phyloP scores from a whole-genome alignment of 2,797 vertebrate species.

The Ibycter americanus region DNA sequence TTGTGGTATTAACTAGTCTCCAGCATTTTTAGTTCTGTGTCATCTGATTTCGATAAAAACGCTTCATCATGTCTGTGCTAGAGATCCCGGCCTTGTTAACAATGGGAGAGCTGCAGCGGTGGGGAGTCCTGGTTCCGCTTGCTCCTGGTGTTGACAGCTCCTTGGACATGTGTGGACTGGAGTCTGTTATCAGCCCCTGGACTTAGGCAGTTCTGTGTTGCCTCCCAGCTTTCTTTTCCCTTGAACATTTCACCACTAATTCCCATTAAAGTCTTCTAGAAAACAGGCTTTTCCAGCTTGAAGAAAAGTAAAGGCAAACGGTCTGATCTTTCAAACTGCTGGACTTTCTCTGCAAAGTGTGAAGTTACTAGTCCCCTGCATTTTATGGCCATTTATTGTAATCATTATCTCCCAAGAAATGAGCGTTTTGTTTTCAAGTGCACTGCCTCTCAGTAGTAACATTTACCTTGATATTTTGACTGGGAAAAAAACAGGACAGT shows the following conservation, averaged over 20 bases:
- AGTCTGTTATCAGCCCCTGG: constrained; percentile 36
- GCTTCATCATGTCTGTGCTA: background rate
- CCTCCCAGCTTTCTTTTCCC: constrained; percentile 24
- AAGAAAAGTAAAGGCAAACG: background rate
- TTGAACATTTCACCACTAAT: background rate
- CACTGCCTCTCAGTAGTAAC: background rate
- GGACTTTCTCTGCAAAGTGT: background rate
- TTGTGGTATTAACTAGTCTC: background rate
- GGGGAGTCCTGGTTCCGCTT: background rate
- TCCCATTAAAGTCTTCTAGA: background rate
- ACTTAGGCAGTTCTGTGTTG: constrained; percentile 3
- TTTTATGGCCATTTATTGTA: background rate
- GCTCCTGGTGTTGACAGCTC: constrained; percentile 47
- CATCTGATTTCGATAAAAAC: constrained; percentile 59
- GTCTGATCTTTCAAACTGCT: background rate
- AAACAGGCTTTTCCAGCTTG: background rate
- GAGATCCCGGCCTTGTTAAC: background rate
- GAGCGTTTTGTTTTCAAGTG: background rate
- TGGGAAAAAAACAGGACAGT: background rate
- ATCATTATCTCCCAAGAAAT: background rate
- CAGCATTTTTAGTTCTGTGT: constrained; percentile 18
- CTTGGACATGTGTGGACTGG: background rate
- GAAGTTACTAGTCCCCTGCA: background rate
- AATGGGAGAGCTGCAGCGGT: background rate
- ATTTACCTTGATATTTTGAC: background rate